Evolutionary conservation across 2,797 vertebrate genomes (phyloP), one percentile per base, ranked within the genome.

Genomic region (Carduelis carduelis): DNA sequence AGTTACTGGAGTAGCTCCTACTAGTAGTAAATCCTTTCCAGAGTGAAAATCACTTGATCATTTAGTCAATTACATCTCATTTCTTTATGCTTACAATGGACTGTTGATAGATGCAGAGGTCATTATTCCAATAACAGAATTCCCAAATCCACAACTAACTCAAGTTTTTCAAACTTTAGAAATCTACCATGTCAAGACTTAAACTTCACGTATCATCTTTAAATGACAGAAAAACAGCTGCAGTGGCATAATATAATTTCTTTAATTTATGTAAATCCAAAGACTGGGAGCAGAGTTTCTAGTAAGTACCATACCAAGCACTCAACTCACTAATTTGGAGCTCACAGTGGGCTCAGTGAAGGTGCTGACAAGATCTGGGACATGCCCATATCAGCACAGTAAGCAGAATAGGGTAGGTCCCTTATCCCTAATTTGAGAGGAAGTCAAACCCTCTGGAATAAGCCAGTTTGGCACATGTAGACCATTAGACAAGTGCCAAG

Each of bases 391-490:
- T 28, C 80, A 53, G 43, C 46, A 68, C 18, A n/a, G 8, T 11
- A 56, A 71, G 16, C 8, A 83, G 32, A 83, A 85, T 1, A 39
- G 13, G 44, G 20, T 5, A 79, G n/a, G 15, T 17, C 6, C 34
- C n/a, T 74, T 46, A 77, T 7, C 20, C 34, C 44, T 19, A 41
- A 23, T 43, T 0, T 34, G 19, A 52, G 61, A 64, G 32, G n/a
- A 41, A 91, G 32, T 60, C 21, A 75, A 60, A 71, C 17, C 9
- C 30, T 28, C 61, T 57, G 19, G 57, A 49, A 64, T 1, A 4
- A 83, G 15, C 7, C 60, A 61, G 8, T 15, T 43, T 50, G 43
- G 61, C 30, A 39, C 1, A 6, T 1, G 0, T 1, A 75, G 4
- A 27, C 19, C 70, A 68, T 24, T 2, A 82, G 13, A 70, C 20